Percentiles rank a stretch among this genome's conserved stretches.
Conservation (phyloP, 2,113 vertebrate genomes). For the Miniopterus natalensis region DNA sequence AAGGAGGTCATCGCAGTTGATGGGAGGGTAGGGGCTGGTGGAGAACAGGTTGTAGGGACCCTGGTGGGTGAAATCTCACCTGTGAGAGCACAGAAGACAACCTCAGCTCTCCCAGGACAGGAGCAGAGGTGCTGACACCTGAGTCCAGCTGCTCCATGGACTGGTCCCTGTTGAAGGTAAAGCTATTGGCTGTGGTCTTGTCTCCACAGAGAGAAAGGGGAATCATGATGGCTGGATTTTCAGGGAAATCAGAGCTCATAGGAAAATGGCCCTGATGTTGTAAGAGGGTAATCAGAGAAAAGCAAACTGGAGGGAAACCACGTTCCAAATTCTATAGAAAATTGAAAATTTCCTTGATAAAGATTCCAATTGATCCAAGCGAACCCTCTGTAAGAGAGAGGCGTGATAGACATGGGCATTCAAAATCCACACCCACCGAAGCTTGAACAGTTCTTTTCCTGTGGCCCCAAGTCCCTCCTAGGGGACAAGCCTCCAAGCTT, state of each 20-base stretch:
- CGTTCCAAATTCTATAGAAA: not conserved
- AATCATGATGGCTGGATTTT: conserved; percentile 72
- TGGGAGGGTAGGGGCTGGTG: not conserved
- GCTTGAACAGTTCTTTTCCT: not conserved
- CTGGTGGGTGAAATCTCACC: not conserved
- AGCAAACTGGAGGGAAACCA: conserved; percentile 9
- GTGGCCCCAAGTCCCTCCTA: not conserved
- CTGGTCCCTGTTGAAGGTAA: conserved; percentile 45
- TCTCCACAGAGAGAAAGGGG: conserved; percentile 53
- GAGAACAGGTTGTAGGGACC: not conserved
- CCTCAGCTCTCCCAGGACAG: not conserved
- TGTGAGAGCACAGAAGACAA: conserved; percentile 18
- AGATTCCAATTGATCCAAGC: not conserved
- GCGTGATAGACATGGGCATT: not conserved
- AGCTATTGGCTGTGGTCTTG: conserved; percentile 56
- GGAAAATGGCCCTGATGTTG: conserved; percentile 45
- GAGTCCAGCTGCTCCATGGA: conserved; percentile 65
- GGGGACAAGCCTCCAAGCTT: not conserved
- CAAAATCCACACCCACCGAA: not conserved
- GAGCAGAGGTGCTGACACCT: conserved; percentile 46
- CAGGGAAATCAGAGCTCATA: conserved; percentile 42
- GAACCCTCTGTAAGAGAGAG: not conserved
- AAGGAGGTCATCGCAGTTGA: not conserved
- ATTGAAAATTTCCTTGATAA: not conserved
- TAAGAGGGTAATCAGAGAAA: conserved; percentile 64